Evolutionary conservation across 1,140 invertebrate species (phyloP).

Genomic region (Belonocnema kinseyi): DNA sequence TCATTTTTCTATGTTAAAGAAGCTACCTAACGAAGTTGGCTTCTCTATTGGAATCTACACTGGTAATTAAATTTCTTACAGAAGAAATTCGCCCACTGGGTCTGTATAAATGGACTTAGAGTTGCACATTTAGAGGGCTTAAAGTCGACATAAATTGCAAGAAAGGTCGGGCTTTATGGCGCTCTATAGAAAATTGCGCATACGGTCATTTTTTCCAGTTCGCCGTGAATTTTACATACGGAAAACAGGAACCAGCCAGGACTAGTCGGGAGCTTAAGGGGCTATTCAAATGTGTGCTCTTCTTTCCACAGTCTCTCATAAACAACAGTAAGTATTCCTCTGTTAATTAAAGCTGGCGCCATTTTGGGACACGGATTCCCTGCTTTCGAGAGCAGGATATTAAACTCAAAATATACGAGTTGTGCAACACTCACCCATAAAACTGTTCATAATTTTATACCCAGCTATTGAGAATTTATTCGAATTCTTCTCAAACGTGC

Average conservation of each 20-base stretch:
- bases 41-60: conserved; percentile 39
- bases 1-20: too few relatives aligned
- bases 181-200: conserved; percentile 11
- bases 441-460: conserved; percentile 2
- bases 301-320: conserved; percentile 10
- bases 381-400: neutral
- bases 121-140: conserved; percentile 36
- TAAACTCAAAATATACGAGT: neutral
- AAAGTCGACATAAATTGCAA: conserved; percentile 37
- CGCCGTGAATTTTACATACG: neutral
- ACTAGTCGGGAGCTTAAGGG: conserved; percentile 10
- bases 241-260: conserved; percentile 21
- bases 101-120: conserved; percentile 34
- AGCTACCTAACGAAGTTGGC: neutral
- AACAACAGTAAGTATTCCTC: conserved; percentile 30
- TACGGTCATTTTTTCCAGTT: conserved; percentile 25
- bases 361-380: conserved; percentile 18
- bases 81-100: conserved; percentile 18
- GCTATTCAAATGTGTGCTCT: conserved; percentile 27
- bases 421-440: neutral
- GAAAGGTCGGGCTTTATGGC: conserved; percentile 23
- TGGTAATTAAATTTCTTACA: conserved; percentile 4
- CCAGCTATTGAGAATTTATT: neutral
- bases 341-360: conserved; percentile 24
- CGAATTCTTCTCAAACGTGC: neutral